phyloP scores from a whole-genome alignment of 2,888 invertebrate species.

The Anticlea derivata region DNA sequence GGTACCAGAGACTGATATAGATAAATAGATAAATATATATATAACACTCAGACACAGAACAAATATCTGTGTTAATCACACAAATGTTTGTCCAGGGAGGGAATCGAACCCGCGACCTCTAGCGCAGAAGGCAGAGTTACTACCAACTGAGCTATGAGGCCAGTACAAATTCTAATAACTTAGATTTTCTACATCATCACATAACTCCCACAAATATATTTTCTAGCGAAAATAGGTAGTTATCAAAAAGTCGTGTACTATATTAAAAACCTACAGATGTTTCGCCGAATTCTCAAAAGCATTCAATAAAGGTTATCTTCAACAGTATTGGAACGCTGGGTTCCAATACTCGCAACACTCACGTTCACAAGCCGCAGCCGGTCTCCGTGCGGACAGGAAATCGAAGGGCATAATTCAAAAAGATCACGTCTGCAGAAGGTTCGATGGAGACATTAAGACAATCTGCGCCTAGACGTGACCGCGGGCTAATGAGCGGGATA shows the following conservation, averaged over 20 bases:
- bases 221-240: too few species aligned
- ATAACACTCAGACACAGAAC: too few species aligned
- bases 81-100: too few species aligned
- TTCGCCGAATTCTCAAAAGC: not conserved
- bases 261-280: not conserved
- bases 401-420: constrained; percentile 40
- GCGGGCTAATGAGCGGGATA: constrained; percentile 25
- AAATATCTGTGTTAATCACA: too few species aligned
- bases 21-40: too few species aligned
- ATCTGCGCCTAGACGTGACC: constrained; percentile 41
- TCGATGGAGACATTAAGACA: constrained; percentile 41
- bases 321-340: constrained; percentile 1
- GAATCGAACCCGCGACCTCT: too few species aligned
- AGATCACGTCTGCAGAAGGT: constrained; percentile 34
- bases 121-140: too few species aligned
- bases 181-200: too few species aligned
- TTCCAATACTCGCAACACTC: constrained; percentile 15
- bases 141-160: too few species aligned
- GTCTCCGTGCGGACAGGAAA: constrained; percentile 28
- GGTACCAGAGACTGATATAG: too few species aligned
- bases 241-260: not conserved
- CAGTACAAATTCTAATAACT: too few species aligned
- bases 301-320: constrained; percentile 8
- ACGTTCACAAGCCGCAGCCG: constrained; percentile 20
- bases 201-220: too few species aligned